Evolutionary conservation across 2,888 invertebrate genomes (phyloP), one percentile per base, ranked within the genome.

Genomic region (Neria commutata): DNA sequence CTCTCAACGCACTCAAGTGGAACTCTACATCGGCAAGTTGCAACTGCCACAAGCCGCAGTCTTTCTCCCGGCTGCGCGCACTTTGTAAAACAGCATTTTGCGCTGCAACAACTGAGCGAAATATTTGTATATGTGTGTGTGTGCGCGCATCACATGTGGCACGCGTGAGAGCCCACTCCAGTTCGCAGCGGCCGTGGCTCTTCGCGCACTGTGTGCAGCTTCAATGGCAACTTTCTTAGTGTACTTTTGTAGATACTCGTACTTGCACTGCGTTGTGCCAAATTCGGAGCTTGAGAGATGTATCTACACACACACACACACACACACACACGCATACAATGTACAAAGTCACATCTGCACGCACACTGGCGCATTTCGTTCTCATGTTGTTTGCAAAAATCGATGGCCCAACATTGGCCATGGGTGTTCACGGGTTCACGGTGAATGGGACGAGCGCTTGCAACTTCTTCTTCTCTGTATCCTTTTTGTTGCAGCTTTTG

Each of bases 381-480:
- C 4, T 37, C 58, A 63, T 58, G 63, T 63, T 42, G 63, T 59
- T 49, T 50, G 57, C 59, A 66, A 66, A 67, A 67, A 67, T 67
- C 67, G 67, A 67, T 67, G 64, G n/a, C n/a, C 63, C 63, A 67
- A 66, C 66, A 67, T 66, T 66, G 67, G 61, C 62, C 66, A 64
- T 67, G 66, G 64, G 61, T 65, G 42, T 14, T 14, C 4, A 65
- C 40, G 65, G 62, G 42, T 14, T 14, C 4, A 65, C 40, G 65
- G 62, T 56, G 62, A 62, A 63, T 56, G 58, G 50, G 59, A 53
- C 58, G 50, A 58, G 51, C 14, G 14, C 25, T 21, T n/a, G 3
- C 14, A 10, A 29, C 26, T 25, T 54, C n/a, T 23, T 8, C 34
- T 51, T 1, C 34, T 33, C 14, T 23, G 6, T 19, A n/a, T 11